phyloP scores from a whole-genome alignment of 2,113 vertebrate species.

The Pica pica region DNA sequence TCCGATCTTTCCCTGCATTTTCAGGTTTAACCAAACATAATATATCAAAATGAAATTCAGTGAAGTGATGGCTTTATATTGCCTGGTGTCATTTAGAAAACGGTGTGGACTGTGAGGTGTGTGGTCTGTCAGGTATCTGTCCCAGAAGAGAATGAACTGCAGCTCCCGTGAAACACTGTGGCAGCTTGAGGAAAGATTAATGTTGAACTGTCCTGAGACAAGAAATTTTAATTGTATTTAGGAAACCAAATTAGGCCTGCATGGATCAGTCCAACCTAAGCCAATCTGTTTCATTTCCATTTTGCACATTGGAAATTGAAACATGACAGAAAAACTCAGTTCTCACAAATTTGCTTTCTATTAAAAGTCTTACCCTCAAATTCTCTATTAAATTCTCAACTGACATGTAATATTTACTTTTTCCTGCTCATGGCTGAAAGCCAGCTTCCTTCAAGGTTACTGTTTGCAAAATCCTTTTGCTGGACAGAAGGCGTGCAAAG shows the following conservation, averaged over 20 bases:
- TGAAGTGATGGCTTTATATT: not conserved
- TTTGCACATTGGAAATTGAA: not conserved
- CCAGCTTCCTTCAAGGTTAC: constrained; percentile 12
- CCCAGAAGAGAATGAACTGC: not conserved
- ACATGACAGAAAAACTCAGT: not conserved
- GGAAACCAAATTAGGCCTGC: constrained; percentile 31
- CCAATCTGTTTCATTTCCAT: not conserved
- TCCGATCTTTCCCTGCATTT: not conserved
- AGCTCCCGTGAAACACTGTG: not conserved
- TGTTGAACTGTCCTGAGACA: constrained; percentile 18
- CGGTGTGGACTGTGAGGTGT: not conserved
- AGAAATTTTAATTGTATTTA: constrained; percentile 52
- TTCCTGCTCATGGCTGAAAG: not conserved
- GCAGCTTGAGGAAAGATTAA: constrained; percentile 32
- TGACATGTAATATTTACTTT: not conserved
- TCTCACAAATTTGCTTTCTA: not conserved
- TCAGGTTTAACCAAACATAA: not conserved
- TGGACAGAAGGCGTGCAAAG: not conserved
- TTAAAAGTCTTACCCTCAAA: not conserved
- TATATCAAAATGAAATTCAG: not conserved
- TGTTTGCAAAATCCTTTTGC: not conserved
- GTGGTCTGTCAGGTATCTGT: not conserved
- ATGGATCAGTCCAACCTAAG: constrained; percentile 2
- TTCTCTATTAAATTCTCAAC: constrained; percentile 1
- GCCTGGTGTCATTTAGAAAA: not conserved